Conservation (phyloP, 2,888 invertebrate genomes). For the Selenia dentaria region DNA sequence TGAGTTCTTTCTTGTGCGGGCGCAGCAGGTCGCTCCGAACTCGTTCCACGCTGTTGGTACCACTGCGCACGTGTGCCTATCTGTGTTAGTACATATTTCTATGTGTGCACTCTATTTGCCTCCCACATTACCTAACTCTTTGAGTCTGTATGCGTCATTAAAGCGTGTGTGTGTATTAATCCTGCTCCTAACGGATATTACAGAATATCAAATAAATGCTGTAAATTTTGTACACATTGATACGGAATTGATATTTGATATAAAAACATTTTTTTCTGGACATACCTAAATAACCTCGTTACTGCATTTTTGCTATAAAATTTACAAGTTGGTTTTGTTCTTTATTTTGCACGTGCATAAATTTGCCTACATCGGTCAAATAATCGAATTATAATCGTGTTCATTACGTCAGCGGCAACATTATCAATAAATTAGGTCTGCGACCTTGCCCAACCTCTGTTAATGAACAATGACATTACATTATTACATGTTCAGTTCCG, state of each 20-base stretch:
- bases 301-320: no score
- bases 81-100: constrained; percentile 40
- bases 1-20: constrained; percentile 81
- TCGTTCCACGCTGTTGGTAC: constrained; percentile 69
- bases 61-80: constrained; percentile 66
- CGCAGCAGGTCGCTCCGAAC: constrained; percentile 78
- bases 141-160: constrained; percentile 17
- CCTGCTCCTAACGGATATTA: constrained; percentile 82
- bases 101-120: constrained; percentile 39
- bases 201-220: constrained; percentile 75
- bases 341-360: no score
- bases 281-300: no score
- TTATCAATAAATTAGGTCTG: constrained; percentile 60
- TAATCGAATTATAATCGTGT: constrained; percentile 45
- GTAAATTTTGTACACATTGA: no score
- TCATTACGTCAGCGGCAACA: constrained; percentile 59
- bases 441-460: constrained; percentile 58
- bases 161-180: constrained; percentile 67
- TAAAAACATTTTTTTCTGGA: no score
- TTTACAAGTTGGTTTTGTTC: no score
- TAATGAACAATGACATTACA: constrained; percentile 56
- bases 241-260: no score
- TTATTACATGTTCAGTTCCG: constrained; percentile 49
- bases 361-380: no score
- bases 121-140: constrained; percentile 22